These are phyloP conservation scores for Anthrax anthrax DNA, from an alignment of 2,888 invertebrate genomes.

Conservation along the genomic window DNA sequence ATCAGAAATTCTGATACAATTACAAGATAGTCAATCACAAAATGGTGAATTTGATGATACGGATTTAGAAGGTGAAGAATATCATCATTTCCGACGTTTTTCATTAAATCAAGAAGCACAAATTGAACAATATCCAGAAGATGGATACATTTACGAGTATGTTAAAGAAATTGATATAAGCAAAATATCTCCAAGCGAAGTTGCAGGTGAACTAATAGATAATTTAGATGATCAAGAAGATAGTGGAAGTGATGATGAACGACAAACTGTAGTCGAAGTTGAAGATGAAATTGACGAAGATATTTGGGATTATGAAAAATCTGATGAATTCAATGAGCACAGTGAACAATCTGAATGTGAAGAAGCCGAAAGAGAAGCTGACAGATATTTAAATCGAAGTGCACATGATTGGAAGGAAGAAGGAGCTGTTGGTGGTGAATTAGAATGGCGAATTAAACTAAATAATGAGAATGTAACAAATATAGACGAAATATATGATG, in stretches of 20 bases:
- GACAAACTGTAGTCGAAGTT: constrained; percentile 30
- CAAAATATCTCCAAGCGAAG: not conserved
- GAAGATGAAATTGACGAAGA: constrained; percentile 32
- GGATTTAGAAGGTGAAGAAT: constrained; percentile 29
- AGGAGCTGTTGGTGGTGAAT: constrained; percentile 24
- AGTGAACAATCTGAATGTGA: constrained; percentile 32
- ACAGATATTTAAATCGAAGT: constrained; percentile 24
- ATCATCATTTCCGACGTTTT: constrained; percentile 30
- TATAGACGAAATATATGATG: constrained; percentile 32
- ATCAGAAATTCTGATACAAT: constrained; percentile 18
- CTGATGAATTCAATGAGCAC: constrained; percentile 31
- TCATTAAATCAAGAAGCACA: constrained; percentile 27
- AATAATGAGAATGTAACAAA: constrained; percentile 14
- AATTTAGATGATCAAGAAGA: constrained; percentile 11
- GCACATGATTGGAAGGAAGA: constrained; percentile 28
- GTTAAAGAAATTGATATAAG: constrained; percentile 15
- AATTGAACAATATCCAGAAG: constrained; percentile 27
- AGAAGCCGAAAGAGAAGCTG: constrained; percentile 28
- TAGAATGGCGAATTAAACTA: not conserved
- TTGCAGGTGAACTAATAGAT: not conserved
- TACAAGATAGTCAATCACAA: constrained; percentile 13
- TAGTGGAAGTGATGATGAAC: constrained; percentile 29
- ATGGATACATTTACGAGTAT: constrained; percentile 23
- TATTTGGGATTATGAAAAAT: constrained; percentile 27
- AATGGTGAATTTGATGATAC: constrained; percentile 13